phyloP scores from a whole-genome alignment of 1,140 invertebrate genomes.

The Laodelphax striatellus region DNA sequence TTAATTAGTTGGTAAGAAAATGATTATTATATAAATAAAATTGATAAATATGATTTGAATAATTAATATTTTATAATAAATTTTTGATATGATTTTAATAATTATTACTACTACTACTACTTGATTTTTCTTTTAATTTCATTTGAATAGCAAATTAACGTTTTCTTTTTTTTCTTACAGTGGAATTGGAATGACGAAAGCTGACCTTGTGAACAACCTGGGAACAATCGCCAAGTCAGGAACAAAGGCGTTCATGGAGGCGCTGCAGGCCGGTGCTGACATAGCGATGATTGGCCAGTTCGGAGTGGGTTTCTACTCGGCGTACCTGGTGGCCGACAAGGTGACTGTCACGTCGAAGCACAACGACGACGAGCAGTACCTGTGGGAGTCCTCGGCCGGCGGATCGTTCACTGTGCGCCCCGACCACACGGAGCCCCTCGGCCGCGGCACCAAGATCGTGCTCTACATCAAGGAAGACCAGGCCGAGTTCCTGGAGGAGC shows the following conservation, averaged over 20 bases:
- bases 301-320: slow-evolving; percentile 90
- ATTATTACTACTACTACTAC: no score
- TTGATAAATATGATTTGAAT: no score
- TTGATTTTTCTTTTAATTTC: background rate
- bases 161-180: slow-evolving; percentile 22
- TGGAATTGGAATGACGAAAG: slow-evolving; percentile 85
- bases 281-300: slow-evolving; percentile 88
- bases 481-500: slow-evolving; percentile 73
- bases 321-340: slow-evolving; percentile 88
- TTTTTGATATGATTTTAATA: no score
- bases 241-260: slow-evolving; percentile 84
- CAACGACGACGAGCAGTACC: slow-evolving; percentile 80
- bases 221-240: slow-evolving; percentile 83
- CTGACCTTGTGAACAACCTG: slow-evolving; percentile 75
- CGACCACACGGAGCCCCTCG: slow-evolving; percentile 45
- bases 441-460: slow-evolving; percentile 63
- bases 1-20: no score
- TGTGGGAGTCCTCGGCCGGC: slow-evolving; percentile 72
- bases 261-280: slow-evolving; percentile 70
- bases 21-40: no score
- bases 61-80: no score
- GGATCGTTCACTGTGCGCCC: slow-evolving; percentile 63
- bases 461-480: slow-evolving; percentile 74
- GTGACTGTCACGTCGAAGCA: slow-evolving; percentile 90
- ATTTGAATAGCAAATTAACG: no score